Percentiles rank a stretch among this genome's conserved stretches.
Evolutionary conservation across 2,797 vertebrate species (phyloP).

Genomic region (Enteromius thamalakanensis): DNA sequence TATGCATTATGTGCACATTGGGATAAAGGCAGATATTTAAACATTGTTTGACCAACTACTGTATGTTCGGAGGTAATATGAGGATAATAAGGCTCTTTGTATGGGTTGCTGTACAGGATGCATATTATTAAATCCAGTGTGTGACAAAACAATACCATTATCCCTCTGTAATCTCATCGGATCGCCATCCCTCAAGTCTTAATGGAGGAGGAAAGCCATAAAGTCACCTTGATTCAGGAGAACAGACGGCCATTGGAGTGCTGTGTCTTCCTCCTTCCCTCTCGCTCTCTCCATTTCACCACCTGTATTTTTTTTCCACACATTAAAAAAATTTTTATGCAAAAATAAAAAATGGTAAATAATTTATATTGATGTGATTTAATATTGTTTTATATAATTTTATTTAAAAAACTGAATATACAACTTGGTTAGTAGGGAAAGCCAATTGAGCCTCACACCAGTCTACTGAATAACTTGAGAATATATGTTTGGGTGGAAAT

Average conservation of each 20-base stretch:
- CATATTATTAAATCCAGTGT: slow-evolving; percentile 16
- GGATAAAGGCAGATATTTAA: neutral
- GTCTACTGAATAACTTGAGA: neutral
- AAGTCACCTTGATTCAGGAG: slow-evolving; percentile 50
- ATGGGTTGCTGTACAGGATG: slow-evolving; percentile 21
- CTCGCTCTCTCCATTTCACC: neutral
- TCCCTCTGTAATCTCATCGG: slow-evolving; percentile 28
- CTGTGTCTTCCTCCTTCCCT: neutral
- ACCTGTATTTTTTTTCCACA: neutral
- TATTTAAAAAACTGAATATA: neutral
- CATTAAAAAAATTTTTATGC: neutral
- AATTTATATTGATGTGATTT: neutral
- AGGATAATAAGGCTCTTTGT: neutral
- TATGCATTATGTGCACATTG: neutral
- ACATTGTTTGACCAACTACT: neutral
- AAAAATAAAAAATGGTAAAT: neutral
- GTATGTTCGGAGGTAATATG: neutral
- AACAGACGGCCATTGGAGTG: slow-evolving; percentile 9
- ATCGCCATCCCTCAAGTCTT: slow-evolving; percentile 33
- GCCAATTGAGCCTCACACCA: neutral
- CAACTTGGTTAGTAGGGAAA: neutral
- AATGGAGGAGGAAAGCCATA: slow-evolving; percentile 33
- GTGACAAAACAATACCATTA: slow-evolving; percentile 38
- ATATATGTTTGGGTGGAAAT: slow-evolving; percentile 16
- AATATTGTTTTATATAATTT: neutral